Evolutionary conservation across 2,888 invertebrate genomes (phyloP).

Genomic region (Cantharis lateralis): DNA sequence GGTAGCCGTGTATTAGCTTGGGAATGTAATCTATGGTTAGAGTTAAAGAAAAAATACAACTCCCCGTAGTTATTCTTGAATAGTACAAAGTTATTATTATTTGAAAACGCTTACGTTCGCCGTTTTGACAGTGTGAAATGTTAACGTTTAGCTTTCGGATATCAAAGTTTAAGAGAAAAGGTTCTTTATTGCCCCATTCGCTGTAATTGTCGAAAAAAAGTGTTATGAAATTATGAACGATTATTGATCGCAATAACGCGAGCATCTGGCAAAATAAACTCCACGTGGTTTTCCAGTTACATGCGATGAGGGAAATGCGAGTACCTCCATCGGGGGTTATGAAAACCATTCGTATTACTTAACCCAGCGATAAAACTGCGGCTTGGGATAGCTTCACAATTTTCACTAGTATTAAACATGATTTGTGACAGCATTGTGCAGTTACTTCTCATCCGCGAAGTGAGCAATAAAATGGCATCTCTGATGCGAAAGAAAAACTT

Average conservation of each 20-base stretch:
- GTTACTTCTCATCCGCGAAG: conserved; percentile 46
- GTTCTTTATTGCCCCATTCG: neutral
- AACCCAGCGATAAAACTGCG: conserved; percentile 59
- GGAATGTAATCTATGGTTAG: conserved; percentile 33
- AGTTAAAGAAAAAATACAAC: conserved; percentile 23
- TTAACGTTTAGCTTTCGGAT: neutral
- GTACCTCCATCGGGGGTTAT: conserved; percentile 50
- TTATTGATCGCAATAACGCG: conserved; percentile 15
- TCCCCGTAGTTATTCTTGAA: neutral
- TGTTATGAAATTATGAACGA: neutral
- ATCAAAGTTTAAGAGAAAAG: neutral
- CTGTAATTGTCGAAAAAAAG: neutral
- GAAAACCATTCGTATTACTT: conserved; percentile 61
- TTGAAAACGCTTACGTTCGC: neutral
- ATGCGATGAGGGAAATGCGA: conserved; percentile 33
- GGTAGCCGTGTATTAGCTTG: conserved; percentile 46
- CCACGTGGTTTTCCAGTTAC: conserved; percentile 25
- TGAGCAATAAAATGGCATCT: conserved; percentile 37
- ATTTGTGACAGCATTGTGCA: conserved; percentile 51
- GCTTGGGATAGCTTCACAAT: conserved; percentile 55
- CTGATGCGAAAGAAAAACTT: conserved; percentile 27
- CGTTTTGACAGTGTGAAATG: neutral
- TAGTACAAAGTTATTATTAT: neutral
- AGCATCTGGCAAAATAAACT: conserved; percentile 26
- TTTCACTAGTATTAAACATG: conserved; percentile 57